Percentiles rank a stretch among this genome's conserved stretches.
phyloP scores from a whole-genome alignment of 2,797 vertebrate genomes.

The Typhlichthys eigenmanni region DNA sequence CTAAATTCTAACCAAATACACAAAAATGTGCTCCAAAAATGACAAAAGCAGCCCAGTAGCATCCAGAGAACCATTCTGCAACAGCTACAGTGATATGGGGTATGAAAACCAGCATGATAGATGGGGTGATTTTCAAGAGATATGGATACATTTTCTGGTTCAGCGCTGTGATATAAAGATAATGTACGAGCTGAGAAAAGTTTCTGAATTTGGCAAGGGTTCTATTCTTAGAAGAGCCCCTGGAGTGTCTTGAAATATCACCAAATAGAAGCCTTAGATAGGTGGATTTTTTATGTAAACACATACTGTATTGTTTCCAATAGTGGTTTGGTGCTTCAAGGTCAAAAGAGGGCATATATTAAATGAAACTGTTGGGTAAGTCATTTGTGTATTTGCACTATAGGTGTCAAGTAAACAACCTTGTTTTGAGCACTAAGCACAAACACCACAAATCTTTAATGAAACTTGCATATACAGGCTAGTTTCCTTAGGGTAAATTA shows the following conservation, averaged over 20 bases:
- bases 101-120: constrained; percentile 5
- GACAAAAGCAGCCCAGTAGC: not conserved
- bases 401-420: too few species aligned
- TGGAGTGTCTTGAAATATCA: too few species aligned
- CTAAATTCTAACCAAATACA: too few species aligned
- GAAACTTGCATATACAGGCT: constrained; percentile 12
- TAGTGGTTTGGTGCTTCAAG: constrained; percentile 41
- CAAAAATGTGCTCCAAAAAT: too few species aligned
- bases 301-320: constrained; percentile 43
- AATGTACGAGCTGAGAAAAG: constrained; percentile 18
- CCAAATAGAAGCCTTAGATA: too few species aligned
- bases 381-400: not conserved
- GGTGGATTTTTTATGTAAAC: too few species aligned
- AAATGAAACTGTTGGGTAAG: constrained; percentile 17
- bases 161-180: constrained; percentile 21
- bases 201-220: constrained; percentile 25
- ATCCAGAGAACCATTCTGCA: not conserved
- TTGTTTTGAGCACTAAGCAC: not conserved
- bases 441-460: constrained; percentile 17
- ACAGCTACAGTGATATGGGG: not conserved
- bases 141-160: constrained; percentile 28
- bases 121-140: constrained; percentile 24
- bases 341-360: constrained; percentile 45
- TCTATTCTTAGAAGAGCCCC: constrained; percentile 38
- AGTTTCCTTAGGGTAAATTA: constrained; percentile 9